Evolutionary conservation across 2,113 vertebrate species (phyloP).

Genomic region (Corythornis cristatus): DNA sequence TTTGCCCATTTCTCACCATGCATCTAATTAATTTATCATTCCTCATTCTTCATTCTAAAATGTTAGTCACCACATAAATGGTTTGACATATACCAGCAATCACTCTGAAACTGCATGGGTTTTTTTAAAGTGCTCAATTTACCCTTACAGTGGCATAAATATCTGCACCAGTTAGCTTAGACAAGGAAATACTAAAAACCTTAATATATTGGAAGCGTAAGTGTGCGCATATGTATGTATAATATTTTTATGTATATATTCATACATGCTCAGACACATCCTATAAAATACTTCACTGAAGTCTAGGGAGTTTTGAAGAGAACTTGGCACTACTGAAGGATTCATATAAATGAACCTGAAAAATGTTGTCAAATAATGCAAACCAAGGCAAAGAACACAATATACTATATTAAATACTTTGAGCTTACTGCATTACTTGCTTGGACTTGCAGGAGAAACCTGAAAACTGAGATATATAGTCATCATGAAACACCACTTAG

Average conservation of each 20-base stretch:
- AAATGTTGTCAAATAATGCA: conserved; percentile 46
- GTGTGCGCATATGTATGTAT: not conserved
- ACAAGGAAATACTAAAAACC: not conserved
- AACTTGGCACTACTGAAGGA: conserved; percentile 25
- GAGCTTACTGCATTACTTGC: conserved; percentile 24
- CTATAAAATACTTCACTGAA: not conserved
- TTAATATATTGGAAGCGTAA: not conserved
- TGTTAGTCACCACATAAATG: not conserved
- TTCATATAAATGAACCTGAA: not conserved
- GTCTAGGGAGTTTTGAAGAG: conserved; percentile 1
- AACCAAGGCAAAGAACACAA: conserved; percentile 11
- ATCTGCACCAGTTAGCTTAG: not conserved
- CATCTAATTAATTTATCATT: not conserved
- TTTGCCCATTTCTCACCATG: not conserved
- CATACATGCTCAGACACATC: conserved; percentile 20
- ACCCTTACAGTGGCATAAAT: not conserved
- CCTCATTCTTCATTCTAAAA: not conserved
- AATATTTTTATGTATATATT: not conserved
- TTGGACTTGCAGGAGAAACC: conserved; percentile 48
- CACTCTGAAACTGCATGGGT: not conserved
- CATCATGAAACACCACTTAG: not conserved
- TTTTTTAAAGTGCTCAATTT: not conserved
- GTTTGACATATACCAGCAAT: not conserved
- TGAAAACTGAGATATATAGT: conserved; percentile 33
- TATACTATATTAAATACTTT: conserved; percentile 38